phyloP scores from a whole-genome alignment of 2,797 vertebrate species.

The Naso thynnoides region DNA sequence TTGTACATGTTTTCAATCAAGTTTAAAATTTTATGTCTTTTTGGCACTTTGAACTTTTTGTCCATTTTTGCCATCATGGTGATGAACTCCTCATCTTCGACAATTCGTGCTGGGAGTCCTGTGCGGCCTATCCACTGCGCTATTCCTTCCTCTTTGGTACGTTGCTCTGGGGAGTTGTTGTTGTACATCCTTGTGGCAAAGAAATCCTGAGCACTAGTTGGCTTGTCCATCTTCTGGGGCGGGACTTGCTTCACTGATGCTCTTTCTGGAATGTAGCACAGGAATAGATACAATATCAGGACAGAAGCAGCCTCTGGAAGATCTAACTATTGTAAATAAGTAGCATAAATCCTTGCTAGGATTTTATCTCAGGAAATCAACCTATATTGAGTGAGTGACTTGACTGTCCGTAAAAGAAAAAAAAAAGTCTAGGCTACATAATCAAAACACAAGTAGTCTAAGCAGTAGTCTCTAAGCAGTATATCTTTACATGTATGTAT shows the following conservation, averaged over 20 bases:
- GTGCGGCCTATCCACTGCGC: too few relatives aligned
- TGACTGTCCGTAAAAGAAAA: not conserved
- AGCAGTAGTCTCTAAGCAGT: not conserved
- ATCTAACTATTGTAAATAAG: not conserved
- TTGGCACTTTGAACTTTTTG: too few relatives aligned
- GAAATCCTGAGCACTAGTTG: not conserved
- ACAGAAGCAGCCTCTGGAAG: slow-evolving; percentile 3
- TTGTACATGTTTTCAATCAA: too few relatives aligned
- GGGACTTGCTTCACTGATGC: not conserved
- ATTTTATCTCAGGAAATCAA: not conserved
- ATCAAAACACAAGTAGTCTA: not conserved
- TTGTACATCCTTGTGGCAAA: too few relatives aligned
- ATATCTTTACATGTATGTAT: not conserved
- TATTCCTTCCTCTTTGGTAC: too few relatives aligned
- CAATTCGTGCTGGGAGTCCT: too few relatives aligned
- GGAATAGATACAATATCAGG: too few relatives aligned
- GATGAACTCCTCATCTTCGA: too few relatives aligned
- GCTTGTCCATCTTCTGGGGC: not conserved
- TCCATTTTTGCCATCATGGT: too few relatives aligned
- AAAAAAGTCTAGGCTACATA: slow-evolving; percentile 1
- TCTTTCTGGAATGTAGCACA: not conserved
- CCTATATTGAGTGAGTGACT: not conserved
- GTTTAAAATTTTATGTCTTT: too few relatives aligned
- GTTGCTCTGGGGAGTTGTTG: too few relatives aligned
- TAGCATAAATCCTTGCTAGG: not conserved